Conservation (phyloP, 2,113 vertebrate genomes). For the Podarcis muralis region DNA sequence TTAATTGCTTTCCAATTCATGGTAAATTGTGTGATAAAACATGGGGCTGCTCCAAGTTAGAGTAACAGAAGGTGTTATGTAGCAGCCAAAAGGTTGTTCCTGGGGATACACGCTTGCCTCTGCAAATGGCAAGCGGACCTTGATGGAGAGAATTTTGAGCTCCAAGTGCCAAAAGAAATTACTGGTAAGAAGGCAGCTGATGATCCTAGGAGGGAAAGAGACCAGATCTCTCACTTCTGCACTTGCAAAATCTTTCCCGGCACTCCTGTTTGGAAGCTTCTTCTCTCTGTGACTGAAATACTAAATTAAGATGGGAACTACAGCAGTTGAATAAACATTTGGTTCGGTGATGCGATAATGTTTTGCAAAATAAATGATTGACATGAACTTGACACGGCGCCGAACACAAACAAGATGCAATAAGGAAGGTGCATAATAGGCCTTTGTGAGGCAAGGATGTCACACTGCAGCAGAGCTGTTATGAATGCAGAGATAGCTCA, state of each 20-base stretch:
- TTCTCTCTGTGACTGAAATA: constrained; percentile 27
- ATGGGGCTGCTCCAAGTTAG: background rate
- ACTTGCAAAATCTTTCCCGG: background rate
- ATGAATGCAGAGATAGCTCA: background rate
- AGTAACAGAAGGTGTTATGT: background rate
- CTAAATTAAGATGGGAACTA: constrained; percentile 24
- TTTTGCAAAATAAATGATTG: background rate
- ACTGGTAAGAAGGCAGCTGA: background rate
- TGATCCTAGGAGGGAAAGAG: background rate
- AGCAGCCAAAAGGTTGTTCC: background rate
- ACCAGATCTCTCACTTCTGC: background rate
- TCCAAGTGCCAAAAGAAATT: background rate
- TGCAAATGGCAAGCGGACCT: background rate
- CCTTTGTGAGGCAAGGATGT: background rate
- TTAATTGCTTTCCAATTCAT: background rate
- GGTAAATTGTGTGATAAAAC: background rate
- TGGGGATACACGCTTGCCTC: background rate
- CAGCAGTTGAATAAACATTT: constrained; percentile 38
- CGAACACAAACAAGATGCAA: constrained; percentile 11
- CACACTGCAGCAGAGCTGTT: background rate
- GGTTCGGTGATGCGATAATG: background rate
- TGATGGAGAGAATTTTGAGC: background rate
- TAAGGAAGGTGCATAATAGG: constrained; percentile 28
- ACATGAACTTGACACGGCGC: rapidly evolving
- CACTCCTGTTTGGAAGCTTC: background rate